phyloP scores from a whole-genome alignment of 2,797 vertebrate genomes.

The Pteronotus mesoamericanus region DNA sequence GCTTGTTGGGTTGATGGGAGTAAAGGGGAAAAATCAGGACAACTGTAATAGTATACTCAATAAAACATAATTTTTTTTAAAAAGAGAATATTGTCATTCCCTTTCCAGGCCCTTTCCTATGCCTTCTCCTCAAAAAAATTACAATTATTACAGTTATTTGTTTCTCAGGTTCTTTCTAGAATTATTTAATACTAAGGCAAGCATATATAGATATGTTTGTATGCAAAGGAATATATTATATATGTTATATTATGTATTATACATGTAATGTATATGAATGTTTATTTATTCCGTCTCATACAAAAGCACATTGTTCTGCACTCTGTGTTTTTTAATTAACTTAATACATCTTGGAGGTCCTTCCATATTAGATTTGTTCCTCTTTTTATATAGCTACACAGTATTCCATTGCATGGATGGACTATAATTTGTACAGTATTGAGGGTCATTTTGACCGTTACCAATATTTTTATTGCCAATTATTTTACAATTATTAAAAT shows the following conservation, averaged over 20 bases:
- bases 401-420: not conserved
- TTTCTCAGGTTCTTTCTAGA: not conserved
- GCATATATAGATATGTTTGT: not conserved
- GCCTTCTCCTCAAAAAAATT: not conserved
- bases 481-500: too few species aligned
- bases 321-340: not conserved
- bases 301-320: not conserved
- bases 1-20: too few species aligned
- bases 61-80: too few species aligned
- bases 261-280: not conserved
- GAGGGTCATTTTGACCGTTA: not conserved
- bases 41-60: too few species aligned
- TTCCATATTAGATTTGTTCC: not conserved
- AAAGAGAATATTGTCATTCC: not conserved
- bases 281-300: not conserved
- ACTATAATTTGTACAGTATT: not conserved
- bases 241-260: not conserved
- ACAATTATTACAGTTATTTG: not conserved
- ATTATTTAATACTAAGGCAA: not conserved
- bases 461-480: not conserved
- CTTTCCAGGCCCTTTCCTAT: not conserved
- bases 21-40: too few species aligned
- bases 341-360: not conserved
- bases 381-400: not conserved
- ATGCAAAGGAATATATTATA: not conserved